These are phyloP conservation scores for Philopotamus ludificatus DNA, from an alignment of 1,140 invertebrate genomes.

Conservation along the genomic window DNA sequence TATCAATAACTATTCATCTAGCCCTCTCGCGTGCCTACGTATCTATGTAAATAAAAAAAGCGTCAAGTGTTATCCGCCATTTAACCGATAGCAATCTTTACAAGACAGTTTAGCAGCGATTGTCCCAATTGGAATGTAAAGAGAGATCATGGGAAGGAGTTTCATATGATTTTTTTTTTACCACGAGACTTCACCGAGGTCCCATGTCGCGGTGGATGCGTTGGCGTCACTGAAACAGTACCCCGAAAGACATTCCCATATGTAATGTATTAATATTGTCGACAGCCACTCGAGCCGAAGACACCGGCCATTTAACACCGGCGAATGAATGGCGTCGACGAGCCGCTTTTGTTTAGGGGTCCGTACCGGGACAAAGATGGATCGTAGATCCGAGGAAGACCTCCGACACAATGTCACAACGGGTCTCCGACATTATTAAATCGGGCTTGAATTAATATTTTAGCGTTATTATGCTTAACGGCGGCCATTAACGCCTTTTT, in stretches of 20 bases:
- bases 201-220: background rate
- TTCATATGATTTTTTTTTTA: background rate
- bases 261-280: constrained; percentile 34
- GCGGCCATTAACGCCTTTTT: background rate
- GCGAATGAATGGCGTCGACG: constrained; percentile 21
- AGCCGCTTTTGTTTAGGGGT: constrained; percentile 23
- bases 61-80: too few relatives aligned
- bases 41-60: too few relatives aligned
- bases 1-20: too few relatives aligned
- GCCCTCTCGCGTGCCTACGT: too few relatives aligned
- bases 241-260: constrained; percentile 19
- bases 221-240: background rate
- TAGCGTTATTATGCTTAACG: background rate
- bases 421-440: constrained; percentile 35
- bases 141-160: too few relatives aligned
- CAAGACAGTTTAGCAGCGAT: too few relatives aligned
- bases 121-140: background rate
- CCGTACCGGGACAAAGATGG: constrained; percentile 22
- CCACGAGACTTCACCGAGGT: background rate
- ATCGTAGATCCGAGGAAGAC: constrained; percentile 34
- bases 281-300: constrained; percentile 24
- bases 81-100: too few relatives aligned
- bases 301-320: constrained; percentile 23
- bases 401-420: constrained; percentile 27
- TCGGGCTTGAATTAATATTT: constrained; percentile 34